Evolutionary conservation across 2,113 vertebrate genomes (phyloP).

Genomic region (Spheniscus mendiculus): DNA sequence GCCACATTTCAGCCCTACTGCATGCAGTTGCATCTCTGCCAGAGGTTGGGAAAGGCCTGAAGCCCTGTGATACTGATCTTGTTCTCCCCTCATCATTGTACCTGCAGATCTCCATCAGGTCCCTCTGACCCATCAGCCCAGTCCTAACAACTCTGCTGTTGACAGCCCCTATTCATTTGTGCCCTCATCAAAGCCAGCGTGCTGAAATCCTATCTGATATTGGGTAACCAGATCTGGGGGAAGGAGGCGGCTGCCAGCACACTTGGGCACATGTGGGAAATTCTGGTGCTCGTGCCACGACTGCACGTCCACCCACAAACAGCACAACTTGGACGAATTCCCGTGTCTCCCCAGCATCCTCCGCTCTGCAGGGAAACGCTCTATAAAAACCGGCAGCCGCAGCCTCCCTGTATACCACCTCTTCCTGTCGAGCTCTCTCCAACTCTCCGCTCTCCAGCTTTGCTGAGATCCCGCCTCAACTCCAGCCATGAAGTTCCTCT

Average conservation of each 20-base stretch:
- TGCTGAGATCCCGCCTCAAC: not conserved
- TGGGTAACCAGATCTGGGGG: not conserved
- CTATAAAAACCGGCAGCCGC: conserved; percentile 43
- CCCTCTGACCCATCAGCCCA: not conserved
- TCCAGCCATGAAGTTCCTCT: conserved; percentile 56
- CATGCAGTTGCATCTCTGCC: not conserved
- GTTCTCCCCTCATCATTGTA: not conserved
- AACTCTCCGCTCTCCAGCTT: not conserved
- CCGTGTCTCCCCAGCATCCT: not conserved
- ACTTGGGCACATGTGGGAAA: rapidly evolving
- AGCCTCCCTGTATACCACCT: not conserved
- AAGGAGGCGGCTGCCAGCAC: not conserved
- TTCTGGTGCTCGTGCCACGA: not conserved
- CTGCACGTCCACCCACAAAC: rapidly evolving
- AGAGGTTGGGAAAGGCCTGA: not conserved
- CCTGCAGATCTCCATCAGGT: not conserved
- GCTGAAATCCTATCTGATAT: not conserved
- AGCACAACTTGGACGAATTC: not conserved
- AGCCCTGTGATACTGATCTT: not conserved
- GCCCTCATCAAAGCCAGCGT: not conserved
- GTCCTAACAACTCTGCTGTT: not conserved
- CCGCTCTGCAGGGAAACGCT: not conserved
- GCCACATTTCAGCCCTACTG: not conserved
- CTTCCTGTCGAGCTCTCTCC: not conserved
- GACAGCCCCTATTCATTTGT: not conserved